Base-by-base conservation (phyloP, 2,113 vertebrate species). In the Muscicapa adusta region DNA sequence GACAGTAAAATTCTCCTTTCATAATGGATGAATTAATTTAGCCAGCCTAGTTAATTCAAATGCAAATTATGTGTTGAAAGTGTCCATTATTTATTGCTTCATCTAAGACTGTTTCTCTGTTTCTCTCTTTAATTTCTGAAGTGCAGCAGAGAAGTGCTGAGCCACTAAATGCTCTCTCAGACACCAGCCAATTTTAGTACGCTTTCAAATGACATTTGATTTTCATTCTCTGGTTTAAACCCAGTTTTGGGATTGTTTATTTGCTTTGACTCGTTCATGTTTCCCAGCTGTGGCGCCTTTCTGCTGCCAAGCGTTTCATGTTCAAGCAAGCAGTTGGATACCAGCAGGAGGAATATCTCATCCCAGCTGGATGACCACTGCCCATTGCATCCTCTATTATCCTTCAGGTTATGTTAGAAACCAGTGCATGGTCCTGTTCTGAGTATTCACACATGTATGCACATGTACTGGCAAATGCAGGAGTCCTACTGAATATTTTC, bases 21-120 rank as follows among this genome's bases (percentile, higher is more conserved):
- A 91, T 96, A 96, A 95, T 87, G 43, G 90, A 84, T 89, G 88
- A 93, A 96, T 96, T 95, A 96, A 96, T 95, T 95, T 96, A 96
- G 73, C 83, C 36, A 94, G 82, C 73, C 90, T 91, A 81, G 83
- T 95, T 94, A 94, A 96, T 97, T 97, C 85, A 89, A 47, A 96
- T 96, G 94, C 80, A 97, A 96, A 97, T 96, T 70, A 93, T 58
- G 65, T 88, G 76, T 96, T 92, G 68, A 92, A 97, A 93, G 54
- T 81, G 86, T 95, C 94, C 67, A 71, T 96, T 96, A 97, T 97
- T 96, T 96, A 89, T 94, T 96, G 88, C 85, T 93, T 84, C 94
- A 89, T 92, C 76, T 96, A 76, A 86, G 85, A 89, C 83, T 84
- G 47, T 83, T 88, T 89, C 56, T 91, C 80, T 93, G 71, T 89